Evolutionary conservation across 2,113 vertebrate genomes (phyloP).

Genomic region (Tor tambroides): DNA sequence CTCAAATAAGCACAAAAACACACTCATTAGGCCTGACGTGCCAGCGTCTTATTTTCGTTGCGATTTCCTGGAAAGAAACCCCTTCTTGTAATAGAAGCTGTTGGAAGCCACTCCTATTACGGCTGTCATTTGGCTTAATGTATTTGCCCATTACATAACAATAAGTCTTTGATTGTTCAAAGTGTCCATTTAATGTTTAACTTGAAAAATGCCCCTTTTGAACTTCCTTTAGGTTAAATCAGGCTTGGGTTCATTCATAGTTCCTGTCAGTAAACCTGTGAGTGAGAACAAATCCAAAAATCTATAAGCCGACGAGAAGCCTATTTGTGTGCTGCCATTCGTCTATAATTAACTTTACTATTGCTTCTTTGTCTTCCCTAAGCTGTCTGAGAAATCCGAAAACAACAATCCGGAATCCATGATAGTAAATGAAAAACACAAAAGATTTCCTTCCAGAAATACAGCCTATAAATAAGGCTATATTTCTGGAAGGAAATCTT

Average conservation of each 20-base stretch:
- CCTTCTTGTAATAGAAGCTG: background rate
- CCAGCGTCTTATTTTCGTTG: background rate
- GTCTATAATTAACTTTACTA: background rate
- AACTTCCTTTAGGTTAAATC: background rate
- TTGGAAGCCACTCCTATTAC: background rate
- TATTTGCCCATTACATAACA: background rate
- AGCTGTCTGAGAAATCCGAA: background rate
- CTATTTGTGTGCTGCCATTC: background rate
- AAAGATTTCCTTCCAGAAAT: background rate
- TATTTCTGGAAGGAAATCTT: no score
- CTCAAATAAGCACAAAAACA: background rate
- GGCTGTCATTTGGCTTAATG: background rate
- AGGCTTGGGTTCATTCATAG: background rate
- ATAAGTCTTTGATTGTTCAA: background rate
- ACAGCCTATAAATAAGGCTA: no score
- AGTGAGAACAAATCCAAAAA: background rate
- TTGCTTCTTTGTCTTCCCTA: background rate
- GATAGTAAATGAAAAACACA: no score
- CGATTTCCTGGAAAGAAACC: background rate
- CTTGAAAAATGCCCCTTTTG: background rate
- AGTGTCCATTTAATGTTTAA: background rate
- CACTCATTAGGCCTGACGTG: background rate
- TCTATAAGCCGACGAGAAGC: background rate
- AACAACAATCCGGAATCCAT: no score
- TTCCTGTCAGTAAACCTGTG: background rate